Conservation (phyloP, 2,888 invertebrate genomes). For the Athrips mouffetella region DNA sequence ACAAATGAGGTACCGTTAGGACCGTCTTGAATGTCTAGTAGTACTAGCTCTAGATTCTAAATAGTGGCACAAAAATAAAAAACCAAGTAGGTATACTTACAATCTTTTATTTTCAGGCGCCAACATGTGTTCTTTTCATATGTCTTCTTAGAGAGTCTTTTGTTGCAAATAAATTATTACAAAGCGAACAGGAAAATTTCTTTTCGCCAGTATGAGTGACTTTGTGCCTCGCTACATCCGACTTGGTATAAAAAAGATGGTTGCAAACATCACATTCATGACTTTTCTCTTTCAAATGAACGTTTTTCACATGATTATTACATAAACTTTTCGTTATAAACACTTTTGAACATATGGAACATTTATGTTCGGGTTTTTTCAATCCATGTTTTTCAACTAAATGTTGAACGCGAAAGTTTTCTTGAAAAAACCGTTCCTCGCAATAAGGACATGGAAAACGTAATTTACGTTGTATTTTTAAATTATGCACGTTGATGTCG, state of each 20-base stretch:
- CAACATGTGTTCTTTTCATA: conserved; percentile 49
- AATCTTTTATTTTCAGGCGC: too few relatives aligned
- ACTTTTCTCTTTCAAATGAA: conserved; percentile 59
- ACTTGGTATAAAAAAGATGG: conserved; percentile 57
- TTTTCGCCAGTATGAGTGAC: conserved; percentile 61
- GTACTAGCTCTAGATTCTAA: too few relatives aligned
- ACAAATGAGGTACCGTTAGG: too few relatives aligned
- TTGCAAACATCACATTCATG: conserved; percentile 60
- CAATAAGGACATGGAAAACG: conserved; percentile 48
- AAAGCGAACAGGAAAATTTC: conserved; percentile 46
- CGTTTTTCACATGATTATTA: conserved; percentile 60
- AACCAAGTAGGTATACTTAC: too few relatives aligned
- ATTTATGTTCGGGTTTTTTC: conserved; percentile 49
- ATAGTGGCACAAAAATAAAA: too few relatives aligned
- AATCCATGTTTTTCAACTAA: conserved; percentile 50
- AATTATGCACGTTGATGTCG: conserved; percentile 33
- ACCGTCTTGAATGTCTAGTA: too few relatives aligned
- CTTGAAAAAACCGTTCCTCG: conserved; percentile 41
- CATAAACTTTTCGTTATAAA: conserved; percentile 57
- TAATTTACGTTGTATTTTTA: conserved; percentile 35
- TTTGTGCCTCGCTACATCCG: conserved; percentile 51
- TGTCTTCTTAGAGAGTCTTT: conserved; percentile 61
- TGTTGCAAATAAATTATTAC: conserved; percentile 52
- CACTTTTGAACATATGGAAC: conserved; percentile 48
- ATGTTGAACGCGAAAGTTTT: conserved; percentile 39